These are phyloP conservation scores for Zelleria hepariella DNA, from an alignment of 2,888 invertebrate species.

Conservation along the genomic window DNA sequence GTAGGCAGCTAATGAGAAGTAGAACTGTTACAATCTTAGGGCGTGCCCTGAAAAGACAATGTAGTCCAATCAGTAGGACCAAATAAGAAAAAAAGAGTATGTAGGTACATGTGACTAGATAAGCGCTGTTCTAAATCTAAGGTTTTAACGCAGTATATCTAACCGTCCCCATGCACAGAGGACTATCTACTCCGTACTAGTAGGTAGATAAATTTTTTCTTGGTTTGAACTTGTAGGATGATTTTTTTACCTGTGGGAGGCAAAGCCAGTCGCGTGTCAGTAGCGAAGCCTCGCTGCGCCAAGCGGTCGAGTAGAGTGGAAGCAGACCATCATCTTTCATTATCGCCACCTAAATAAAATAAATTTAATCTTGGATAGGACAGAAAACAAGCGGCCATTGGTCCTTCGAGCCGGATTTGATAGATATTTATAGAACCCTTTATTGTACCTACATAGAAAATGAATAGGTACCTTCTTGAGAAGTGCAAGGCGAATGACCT, in stretches of 20 bases:
- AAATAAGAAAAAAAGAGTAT: too few relatives aligned
- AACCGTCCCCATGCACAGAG: too few relatives aligned
- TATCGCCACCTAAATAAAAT: constrained; percentile 31
- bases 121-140: too few relatives aligned
- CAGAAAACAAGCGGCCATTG: not conserved
- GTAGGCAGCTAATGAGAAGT: not conserved
- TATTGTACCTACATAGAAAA: too few relatives aligned
- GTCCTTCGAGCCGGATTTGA: constrained; percentile 2
- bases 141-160: too few relatives aligned
- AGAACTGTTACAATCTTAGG: not conserved
- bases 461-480: constrained; percentile 51
- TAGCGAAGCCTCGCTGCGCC: constrained; percentile 60
- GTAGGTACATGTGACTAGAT: too few relatives aligned
- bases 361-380: not conserved
- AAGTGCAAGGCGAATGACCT: constrained; percentile 43
- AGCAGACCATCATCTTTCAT: constrained; percentile 65
- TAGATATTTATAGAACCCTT: too few relatives aligned
- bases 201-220: too few relatives aligned
- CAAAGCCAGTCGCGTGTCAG: constrained; percentile 54
- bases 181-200: too few relatives aligned
- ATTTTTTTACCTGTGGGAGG: constrained; percentile 48
- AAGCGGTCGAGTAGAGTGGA: constrained; percentile 53
- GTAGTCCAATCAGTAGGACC: too few relatives aligned
- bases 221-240: not conserved
- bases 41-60: too few relatives aligned